Evolutionary conservation across 2,113 vertebrate species (phyloP).

Genomic region (Chloropsis cyanopogon): DNA sequence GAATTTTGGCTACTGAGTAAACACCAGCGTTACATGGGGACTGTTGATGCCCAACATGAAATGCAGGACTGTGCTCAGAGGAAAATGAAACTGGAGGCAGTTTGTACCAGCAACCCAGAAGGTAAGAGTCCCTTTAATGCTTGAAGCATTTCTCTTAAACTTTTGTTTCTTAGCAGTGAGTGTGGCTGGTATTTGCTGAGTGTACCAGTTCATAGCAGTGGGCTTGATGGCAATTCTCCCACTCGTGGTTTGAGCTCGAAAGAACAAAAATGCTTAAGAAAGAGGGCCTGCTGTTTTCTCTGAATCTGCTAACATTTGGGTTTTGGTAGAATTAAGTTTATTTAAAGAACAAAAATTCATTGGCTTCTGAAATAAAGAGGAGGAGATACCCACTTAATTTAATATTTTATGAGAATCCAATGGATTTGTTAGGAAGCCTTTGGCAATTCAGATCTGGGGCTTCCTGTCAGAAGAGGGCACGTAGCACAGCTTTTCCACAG

Average conservation of each 20-base stretch:
- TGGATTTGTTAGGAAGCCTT: neutral
- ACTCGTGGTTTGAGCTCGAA: rapidly evolving
- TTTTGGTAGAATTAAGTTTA: neutral
- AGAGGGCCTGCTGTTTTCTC: neutral
- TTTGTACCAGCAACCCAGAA: neutral
- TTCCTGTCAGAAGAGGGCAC: neutral
- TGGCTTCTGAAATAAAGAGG: neutral
- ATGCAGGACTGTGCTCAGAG: neutral
- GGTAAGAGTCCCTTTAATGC: neutral
- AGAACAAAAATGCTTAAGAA: neutral
- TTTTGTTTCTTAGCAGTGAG: neutral
- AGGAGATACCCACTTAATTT: neutral
- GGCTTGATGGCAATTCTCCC: neutral
- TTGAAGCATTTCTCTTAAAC: neutral
- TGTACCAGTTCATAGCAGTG: neutral
- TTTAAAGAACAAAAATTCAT: neutral
- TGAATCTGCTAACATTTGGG: neutral
- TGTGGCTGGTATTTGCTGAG: neutral
- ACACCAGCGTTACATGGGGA: rapidly evolving
- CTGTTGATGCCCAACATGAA: neutral
- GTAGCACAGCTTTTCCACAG: neutral
- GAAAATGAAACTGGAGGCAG: neutral
- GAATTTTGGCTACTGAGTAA: neutral
- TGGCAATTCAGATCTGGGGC: neutral
- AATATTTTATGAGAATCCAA: neutral